These are phyloP conservation scores for Notamacropus eugenii DNA, from an alignment of 2,797 vertebrate species.

Conservation along the genomic window DNA sequence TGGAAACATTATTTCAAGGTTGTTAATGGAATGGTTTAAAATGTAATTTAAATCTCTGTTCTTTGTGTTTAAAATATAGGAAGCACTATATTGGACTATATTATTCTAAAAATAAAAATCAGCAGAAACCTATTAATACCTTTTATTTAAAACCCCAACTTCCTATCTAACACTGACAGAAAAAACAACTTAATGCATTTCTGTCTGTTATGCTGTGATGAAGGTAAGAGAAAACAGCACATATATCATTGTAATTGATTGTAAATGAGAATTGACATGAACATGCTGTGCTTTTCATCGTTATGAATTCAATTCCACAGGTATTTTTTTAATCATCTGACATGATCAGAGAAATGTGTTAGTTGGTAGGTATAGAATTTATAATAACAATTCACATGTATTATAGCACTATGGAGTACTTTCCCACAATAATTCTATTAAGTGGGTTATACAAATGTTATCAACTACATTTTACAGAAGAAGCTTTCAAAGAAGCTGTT, in stretches of 20 bases:
- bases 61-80: slow-evolving; percentile 62
- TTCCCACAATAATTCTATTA: background rate
- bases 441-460: background rate
- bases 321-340: background rate
- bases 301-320: background rate
- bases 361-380: background rate
- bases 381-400: background rate
- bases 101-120: slow-evolving; percentile 44
- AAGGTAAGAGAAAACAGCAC: slow-evolving; percentile 31
- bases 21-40: slow-evolving; percentile 63
- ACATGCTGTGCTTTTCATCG: background rate
- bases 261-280: slow-evolving; percentile 48
- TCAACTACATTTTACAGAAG: background rate
- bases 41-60: slow-evolving; percentile 61
- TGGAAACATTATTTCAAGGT: slow-evolving; percentile 24
- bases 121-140: slow-evolving; percentile 41
- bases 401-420: background rate
- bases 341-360: background rate
- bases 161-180: slow-evolving; percentile 40
- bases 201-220: slow-evolving; percentile 24
- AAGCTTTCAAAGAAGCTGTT: background rate
- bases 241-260: background rate
- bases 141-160: slow-evolving; percentile 61
- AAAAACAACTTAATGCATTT: slow-evolving; percentile 29
- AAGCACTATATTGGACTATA: background rate